Conservation (phyloP, 2,888 invertebrate genomes). For the Diplolepis rosae region DNA sequence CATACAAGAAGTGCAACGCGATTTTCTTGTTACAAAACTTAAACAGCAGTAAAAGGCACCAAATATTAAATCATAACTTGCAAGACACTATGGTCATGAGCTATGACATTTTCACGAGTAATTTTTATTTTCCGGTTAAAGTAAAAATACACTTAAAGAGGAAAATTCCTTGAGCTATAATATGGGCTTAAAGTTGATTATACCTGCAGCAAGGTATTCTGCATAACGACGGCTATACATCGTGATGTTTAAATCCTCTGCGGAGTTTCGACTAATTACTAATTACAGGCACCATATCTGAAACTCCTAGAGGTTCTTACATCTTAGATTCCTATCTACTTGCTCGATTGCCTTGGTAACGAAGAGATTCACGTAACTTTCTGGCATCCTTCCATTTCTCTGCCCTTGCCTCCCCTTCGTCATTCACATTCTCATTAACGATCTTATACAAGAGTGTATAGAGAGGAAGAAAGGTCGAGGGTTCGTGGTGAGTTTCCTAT, state of each 20-base stretch:
- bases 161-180: neutral
- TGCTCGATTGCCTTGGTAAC: constrained; percentile 21
- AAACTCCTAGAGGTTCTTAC: constrained; percentile 2
- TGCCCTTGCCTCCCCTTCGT: neutral
- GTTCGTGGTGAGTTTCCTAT: neutral
- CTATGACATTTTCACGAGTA: too few relatives aligned
- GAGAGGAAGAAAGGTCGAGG: neutral
- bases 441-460: neutral
- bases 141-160: too few relatives aligned
- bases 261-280: constrained; percentile 15
- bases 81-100: neutral
- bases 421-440: constrained; percentile 19
- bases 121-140: too few relatives aligned
- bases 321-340: neutral
- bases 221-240: neutral
- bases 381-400: constrained; percentile 6
- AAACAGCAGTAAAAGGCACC: neutral
- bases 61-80: neutral
- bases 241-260: neutral
- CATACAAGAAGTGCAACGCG: neutral
- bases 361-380: neutral
- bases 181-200: neutral
- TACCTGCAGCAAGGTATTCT: too few relatives aligned
- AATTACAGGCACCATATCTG: constrained; percentile 15
- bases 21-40: neutral